phyloP scores from a whole-genome alignment of 2,888 invertebrate species.

The Leistus spinibarbis region DNA sequence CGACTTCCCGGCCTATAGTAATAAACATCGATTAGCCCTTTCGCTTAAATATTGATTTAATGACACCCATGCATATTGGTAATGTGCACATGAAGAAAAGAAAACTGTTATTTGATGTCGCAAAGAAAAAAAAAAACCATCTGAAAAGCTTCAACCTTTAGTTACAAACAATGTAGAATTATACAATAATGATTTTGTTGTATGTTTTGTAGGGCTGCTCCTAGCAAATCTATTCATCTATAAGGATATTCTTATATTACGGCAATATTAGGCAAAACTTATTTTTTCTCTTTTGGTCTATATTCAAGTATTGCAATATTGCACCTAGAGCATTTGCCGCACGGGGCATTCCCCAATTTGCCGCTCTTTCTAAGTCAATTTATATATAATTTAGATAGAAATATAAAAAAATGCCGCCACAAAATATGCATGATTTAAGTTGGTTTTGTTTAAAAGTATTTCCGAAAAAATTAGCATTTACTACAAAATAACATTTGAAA shows the following conservation, averaged over 20 bases:
- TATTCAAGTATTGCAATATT: too few species aligned
- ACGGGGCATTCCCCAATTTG: too few species aligned
- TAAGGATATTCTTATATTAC: not conserved
- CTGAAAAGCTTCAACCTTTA: slow-evolving; percentile 14
- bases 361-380: too few species aligned
- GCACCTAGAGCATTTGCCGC: too few species aligned
- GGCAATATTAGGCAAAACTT: too few species aligned
- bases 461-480: too few species aligned
- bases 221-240: not conserved
- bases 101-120: slow-evolving; percentile 15
- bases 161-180: slow-evolving; percentile 24
- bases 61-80: slow-evolving; percentile 14
- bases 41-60: not conserved
- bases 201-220: not conserved
- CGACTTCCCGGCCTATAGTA: slow-evolving; percentile 82
- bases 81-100: slow-evolving; percentile 6
- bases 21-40: slow-evolving; percentile 1
- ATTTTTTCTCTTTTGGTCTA: too few species aligned
- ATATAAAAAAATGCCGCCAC: too few species aligned
- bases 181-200: not conserved
- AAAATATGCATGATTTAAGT: too few species aligned
- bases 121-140: slow-evolving; percentile 12
- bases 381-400: too few species aligned
- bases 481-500: too few species aligned
- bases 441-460: too few species aligned